Base-by-base conservation (phyloP, 23 tunicate species). In the Ascidia mentula region DNA sequence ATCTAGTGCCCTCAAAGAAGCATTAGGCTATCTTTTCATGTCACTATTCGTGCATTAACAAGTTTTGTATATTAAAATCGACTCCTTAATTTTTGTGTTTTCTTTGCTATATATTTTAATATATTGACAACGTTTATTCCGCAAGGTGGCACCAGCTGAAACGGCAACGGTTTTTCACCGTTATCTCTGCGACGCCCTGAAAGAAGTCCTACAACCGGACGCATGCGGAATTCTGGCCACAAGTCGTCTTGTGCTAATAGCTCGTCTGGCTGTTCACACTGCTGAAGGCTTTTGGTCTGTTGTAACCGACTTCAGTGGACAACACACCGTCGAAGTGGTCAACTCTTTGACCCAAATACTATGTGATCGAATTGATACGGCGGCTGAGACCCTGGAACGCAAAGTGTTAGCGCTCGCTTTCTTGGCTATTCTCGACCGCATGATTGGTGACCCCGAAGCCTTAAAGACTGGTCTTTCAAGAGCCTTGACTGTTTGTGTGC, bases 381-480 rank as follows among this genome's bases (percentile, higher is more conserved):
- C 80, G 5, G 80, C 73, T 30, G 80, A 80, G 13, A 40, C 42
- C 13, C 72, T 28, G 31, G 80, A 80, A 53, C 40, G 77, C 34
- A 86, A 86, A 46, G 39, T 74, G 22, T 59, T 86, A 0, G 82
- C 83, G 2, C 72, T 85, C n/a, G 89, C 83, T 8, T 71, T 35
- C 31, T 72, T 85, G 0, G 72, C 39, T 0, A 38, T 70, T 8
- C 45, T 78, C 22, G 76, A 61, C 9, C 22, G 46, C 24, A 72
- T 73, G 30, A 31, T 32, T 5, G 13, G 65, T 0, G 34, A 82
- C n/a, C 34, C 40, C 7, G 40, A 73, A n/a, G 34, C 79, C 34
- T 18, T 73, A 5, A 77, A 36, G 46, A 35, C 20, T 24, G 69
- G 78, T 34, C 28, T 82, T 30, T 26, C 86, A n/a, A n/a, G 34